Evolutionary conservation across 2,888 invertebrate species (phyloP).

Genomic region (Oeneis ivallda): DNA sequence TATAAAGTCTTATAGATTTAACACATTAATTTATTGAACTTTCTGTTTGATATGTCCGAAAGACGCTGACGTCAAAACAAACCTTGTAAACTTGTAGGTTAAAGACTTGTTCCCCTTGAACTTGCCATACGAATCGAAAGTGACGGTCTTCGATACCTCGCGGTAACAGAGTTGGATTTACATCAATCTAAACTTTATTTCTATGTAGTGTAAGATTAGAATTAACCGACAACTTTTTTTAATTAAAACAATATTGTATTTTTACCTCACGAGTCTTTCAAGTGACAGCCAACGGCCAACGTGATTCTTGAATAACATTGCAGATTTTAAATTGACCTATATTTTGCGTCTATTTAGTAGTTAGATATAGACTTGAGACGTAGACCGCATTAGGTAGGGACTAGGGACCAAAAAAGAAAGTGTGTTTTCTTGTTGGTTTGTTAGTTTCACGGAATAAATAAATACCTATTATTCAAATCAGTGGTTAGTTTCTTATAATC

Average conservation of each 20-base stretch:
- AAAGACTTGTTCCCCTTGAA: slow-evolving; percentile 48
- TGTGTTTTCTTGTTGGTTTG: too few species aligned
- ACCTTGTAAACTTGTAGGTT: slow-evolving; percentile 28
- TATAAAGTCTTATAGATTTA: neutral
- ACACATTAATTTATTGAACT: slow-evolving; percentile 14
- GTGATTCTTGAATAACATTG: too few species aligned
- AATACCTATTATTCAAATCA: too few species aligned
- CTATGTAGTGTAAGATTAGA: neutral
- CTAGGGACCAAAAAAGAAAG: too few species aligned
- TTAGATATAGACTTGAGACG: too few species aligned
- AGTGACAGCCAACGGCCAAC: too few species aligned
- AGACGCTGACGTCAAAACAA: slow-evolving; percentile 13
- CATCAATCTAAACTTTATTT: neutral
- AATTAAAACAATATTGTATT: neutral
- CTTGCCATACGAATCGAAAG: slow-evolving; percentile 53
- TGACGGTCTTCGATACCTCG: slow-evolving; percentile 20
- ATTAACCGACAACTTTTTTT: neutral
- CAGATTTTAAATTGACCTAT: too few species aligned
- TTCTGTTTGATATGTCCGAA: slow-evolving; percentile 23
- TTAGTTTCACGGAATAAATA: too few species aligned
- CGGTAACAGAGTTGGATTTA: neutral
- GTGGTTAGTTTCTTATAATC: too few species aligned
- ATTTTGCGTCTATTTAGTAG: too few species aligned
- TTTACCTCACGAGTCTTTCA: too few species aligned
- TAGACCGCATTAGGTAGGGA: too few species aligned